These are phyloP conservation scores for Lithobates sylvaticus DNA, from an alignment of 2,797 vertebrate genomes.

Conservation along the genomic window DNA sequence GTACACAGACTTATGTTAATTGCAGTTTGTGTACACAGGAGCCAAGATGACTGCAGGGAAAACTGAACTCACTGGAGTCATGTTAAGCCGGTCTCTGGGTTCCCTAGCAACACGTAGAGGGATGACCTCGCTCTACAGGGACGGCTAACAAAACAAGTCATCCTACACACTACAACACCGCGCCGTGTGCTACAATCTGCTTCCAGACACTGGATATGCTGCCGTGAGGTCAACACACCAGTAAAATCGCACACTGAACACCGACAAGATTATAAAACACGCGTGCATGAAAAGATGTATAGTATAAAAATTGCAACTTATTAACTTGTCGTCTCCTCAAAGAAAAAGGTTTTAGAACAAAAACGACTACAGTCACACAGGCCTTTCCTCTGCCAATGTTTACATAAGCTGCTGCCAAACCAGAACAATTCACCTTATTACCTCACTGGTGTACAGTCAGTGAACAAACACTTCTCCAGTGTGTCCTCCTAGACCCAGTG, in stretches of 20 bases:
- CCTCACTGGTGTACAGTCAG: not conserved
- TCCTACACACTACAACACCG: not conserved
- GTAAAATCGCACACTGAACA: not conserved
- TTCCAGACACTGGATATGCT: not conserved
- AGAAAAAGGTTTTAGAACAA: too few species aligned
- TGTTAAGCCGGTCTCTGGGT: conserved; percentile 58
- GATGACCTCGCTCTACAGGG: conserved; percentile 65
- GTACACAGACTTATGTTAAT: not conserved
- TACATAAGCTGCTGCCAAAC: not conserved
- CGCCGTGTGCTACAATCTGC: not conserved
- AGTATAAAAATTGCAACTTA: too few species aligned
- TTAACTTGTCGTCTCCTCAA: not conserved
- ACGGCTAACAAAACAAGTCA: conserved; percentile 62
- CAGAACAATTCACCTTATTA: not conserved
- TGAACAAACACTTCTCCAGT: too few species aligned
- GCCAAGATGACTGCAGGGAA: not conserved
- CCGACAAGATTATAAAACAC: not conserved
- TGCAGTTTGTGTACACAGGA: not conserved
- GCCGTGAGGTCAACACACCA: not conserved
- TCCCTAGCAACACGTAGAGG: conserved; percentile 70
- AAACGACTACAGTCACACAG: too few species aligned
- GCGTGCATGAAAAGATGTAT: too few species aligned
- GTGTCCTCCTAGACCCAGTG: too few species aligned
- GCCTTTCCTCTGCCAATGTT: not conserved
- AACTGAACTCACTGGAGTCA: not conserved